Base-by-base conservation (phyloP, 2,888 invertebrate genomes). In the Anarsia innoxiella region DNA sequence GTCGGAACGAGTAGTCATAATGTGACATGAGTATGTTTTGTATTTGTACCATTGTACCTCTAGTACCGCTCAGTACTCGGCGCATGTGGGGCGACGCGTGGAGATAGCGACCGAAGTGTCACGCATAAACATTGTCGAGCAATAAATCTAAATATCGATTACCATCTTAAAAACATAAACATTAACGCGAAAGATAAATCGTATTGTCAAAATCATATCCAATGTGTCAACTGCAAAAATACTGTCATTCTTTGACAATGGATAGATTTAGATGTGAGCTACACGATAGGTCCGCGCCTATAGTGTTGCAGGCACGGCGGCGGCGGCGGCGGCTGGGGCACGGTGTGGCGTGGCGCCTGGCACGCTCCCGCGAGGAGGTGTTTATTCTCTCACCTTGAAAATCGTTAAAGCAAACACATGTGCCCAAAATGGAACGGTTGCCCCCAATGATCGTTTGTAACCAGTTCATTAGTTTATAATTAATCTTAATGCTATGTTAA, bases 21-120 rank as follows among this genome's bases (percentile, higher is more conserved):
- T 35, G 45, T 48, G 54, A 54, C 54, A 48, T 41, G 53, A n/a
- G 47, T 48, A 50, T 53, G 49, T 48, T 53, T 46, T 50, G 42
- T 49, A 48, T 45, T n/a, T n/a, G n/a, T n/a, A n/a, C n/a, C n/a
- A n/a, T n/a, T n/a, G n/a, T n/a, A n/a, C n/a, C n/a, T n/a, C n/a
- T n/a, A n/a, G n/a, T n/a, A n/a, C n/a, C 41, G 38, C 42, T 28
- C 26, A n/a, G n/a, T 35, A 42, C 27, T 33, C 35, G 37, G 39
- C 41, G 41, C 44, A 50, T 47, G 47, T 53, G 39, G 51, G 42
- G 29, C 41, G 44, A 40, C 44, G 44, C 42, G 45, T 41, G 40
- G 44, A 39, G 46, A 48, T 44, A 47, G 37, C 37, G 46, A 47
- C 40, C 41, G 31, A 51, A 50, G 46, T 56, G 48, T 49, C 49